Evolutionary conservation across 2,888 invertebrate species (phyloP).

Genomic region (Drosophila falleni): DNA sequence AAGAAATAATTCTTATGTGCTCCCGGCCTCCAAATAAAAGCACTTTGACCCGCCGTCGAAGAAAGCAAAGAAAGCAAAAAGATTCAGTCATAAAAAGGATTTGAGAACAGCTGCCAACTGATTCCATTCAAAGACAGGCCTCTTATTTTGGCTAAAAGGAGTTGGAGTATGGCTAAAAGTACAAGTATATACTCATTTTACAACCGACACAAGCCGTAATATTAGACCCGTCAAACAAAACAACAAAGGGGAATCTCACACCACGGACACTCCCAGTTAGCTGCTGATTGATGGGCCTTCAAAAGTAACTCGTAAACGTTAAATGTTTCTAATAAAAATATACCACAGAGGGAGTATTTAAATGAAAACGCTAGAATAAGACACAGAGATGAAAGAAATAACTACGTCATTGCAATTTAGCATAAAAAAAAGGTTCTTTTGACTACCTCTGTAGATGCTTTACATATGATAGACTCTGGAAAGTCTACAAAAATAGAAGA

Average conservation of each 20-base stretch:
- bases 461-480: too few species aligned
- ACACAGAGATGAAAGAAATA: too few species aligned
- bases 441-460: too few species aligned
- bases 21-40: not conserved
- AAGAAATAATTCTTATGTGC: conserved; percentile 65
- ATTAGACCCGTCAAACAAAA: conserved; percentile 38
- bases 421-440: too few species aligned
- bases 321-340: conserved; percentile 7
- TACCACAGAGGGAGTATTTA: conserved; percentile 6
- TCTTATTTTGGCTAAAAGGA: not conserved
- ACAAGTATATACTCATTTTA: conserved; percentile 18
- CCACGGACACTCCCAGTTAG: conserved; percentile 7
- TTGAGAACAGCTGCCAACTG: conserved; percentile 41
- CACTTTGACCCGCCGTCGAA: conserved; percentile 8
- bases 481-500: too few species aligned
- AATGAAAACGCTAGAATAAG: not conserved
- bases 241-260: conserved; percentile 7
- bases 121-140: conserved; percentile 33
- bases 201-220: conserved; percentile 43
- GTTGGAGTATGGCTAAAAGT: not conserved
- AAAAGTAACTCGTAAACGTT: conserved; percentile 30
- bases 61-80: conserved; percentile 19
- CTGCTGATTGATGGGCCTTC: conserved; percentile 68
- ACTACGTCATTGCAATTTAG: too few species aligned
- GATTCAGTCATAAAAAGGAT: conserved; percentile 40